Base-by-base conservation (phyloP, 2,797 vertebrate species). In the Myotis findleyi region DNA sequence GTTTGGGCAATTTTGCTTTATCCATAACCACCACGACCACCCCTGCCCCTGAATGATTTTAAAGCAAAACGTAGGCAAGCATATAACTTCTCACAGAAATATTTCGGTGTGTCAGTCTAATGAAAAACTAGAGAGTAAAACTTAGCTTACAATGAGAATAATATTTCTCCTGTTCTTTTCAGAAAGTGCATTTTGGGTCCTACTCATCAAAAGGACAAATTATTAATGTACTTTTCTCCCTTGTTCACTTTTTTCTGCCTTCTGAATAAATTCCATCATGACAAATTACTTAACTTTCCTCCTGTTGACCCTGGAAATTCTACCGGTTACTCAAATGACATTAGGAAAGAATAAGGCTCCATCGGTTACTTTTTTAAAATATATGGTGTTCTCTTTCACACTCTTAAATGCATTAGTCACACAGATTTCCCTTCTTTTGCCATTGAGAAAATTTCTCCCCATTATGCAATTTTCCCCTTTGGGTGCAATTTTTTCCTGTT, bases 261-360 rank as follows among this genome's bases (percentile, higher is more conserved):
- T 21, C n/a, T 33, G 55, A 88, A 94, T 87, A 86, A 96, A 84
- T 94, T 66, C 64, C 77, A 53, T 55, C 21, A 33, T 62, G 91
- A 86, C 59, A 91, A 91, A 89, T 90, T 72, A 68, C 75, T 93
- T 91, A 55, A 69, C 33, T 88, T 59, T 49, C 38, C 64, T 92
- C 51, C 51, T 75, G 30, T 89, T 2, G 9, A 51, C 47, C 44
- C 72, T 83, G 47, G 36, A 95, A 83, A 94, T 81, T 92, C 53
- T 94, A 68, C 21, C 20, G 18, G 69, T 62, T 93, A 27, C n/a
- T 93, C 80, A 89, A 80, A 93, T 44, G 57, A 79, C 81, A 25
- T 69, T 38, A 85, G 18, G 64, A 94, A 92, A 62, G 11, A 94
- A 86, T 4, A 18, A 38, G 55, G 21, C 36, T 79, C 17, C 21